phyloP scores from a whole-genome alignment of 2,797 vertebrate species.

The Jordanella pulchra region DNA sequence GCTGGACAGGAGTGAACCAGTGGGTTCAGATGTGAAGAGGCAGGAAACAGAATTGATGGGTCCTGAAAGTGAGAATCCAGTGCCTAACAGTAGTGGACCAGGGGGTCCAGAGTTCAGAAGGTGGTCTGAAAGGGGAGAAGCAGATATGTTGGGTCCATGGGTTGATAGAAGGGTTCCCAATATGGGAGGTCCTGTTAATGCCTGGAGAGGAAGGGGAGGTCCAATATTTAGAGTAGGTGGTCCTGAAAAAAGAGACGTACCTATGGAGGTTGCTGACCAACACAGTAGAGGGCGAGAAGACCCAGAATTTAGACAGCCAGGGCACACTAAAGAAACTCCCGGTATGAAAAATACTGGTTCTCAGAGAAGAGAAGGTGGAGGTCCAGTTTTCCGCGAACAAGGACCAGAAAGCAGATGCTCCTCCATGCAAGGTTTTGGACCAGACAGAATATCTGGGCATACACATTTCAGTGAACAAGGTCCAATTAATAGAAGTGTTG shows the following conservation, averaged over 20 bases:
- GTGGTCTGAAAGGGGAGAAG: neutral
- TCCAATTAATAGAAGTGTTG: slow-evolving; percentile 5
- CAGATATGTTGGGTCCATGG: neutral
- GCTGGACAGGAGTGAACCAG: slow-evolving; percentile 17
- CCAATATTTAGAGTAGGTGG: slow-evolving; percentile 17
- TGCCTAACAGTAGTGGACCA: slow-evolving; percentile 4
- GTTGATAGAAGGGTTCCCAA: neutral
- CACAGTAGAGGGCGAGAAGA: slow-evolving; percentile 5
- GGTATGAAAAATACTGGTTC: slow-evolving; percentile 4
- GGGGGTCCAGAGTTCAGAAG: neutral
- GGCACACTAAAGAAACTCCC: slow-evolving; percentile 13
- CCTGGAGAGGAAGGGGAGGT: neutral
- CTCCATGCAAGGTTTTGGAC: slow-evolving; percentile 3
- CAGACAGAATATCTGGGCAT: slow-evolving; percentile 12
- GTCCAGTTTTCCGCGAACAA: slow-evolving; percentile 32
- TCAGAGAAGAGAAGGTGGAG: slow-evolving; percentile 23
- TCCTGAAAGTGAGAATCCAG: neutral
- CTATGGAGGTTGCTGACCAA: slow-evolving; percentile 10
- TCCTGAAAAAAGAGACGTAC: slow-evolving; percentile 8
- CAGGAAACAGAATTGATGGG: slow-evolving; percentile 7
- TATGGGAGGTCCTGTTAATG: neutral
- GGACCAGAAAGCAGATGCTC: slow-evolving; percentile 11
- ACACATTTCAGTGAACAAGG: slow-evolving; percentile 24
- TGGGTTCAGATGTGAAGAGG: slow-evolving; percentile 10
- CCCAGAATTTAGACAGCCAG: slow-evolving; percentile 16